Percentiles rank a stretch among this genome's conserved stretches.
phyloP scores from a whole-genome alignment of 2,113 vertebrate species.

The Thymallus thymallus region DNA sequence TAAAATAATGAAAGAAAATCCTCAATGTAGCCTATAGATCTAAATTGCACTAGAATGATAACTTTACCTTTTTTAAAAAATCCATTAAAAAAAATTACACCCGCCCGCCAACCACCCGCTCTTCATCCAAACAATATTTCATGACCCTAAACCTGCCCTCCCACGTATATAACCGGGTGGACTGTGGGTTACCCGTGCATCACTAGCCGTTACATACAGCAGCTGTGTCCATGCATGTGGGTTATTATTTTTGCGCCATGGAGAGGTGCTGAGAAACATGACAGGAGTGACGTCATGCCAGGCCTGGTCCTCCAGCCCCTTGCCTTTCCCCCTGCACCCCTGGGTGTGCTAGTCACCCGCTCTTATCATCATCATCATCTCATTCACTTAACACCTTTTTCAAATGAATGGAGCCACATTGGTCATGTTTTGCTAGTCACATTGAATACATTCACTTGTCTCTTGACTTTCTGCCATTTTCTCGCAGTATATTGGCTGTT shows the following conservation, averaged over 20 bases:
- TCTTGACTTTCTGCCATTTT: conserved; percentile 30
- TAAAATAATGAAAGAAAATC: too few relatives aligned
- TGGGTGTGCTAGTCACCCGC: conserved; percentile 52
- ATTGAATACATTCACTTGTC: conserved; percentile 37
- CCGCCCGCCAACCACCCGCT: too few relatives aligned
- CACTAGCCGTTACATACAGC: conserved; percentile 1
- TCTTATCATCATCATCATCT: conserved; percentile 51
- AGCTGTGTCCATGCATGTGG: conserved; percentile 48
- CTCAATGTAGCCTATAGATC: too few relatives aligned
- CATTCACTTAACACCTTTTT: conserved; percentile 35
- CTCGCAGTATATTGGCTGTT: conserved; percentile 28
- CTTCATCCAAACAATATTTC: too few relatives aligned
- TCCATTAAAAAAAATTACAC: too few relatives aligned
- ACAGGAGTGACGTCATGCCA: conserved; percentile 59
- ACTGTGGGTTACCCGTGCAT: too few relatives aligned
- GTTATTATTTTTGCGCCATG: conserved; percentile 40
- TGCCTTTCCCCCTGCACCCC: conserved; percentile 50
- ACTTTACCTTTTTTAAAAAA: too few relatives aligned
- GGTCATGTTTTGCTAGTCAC: conserved; percentile 46
- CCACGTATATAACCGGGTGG: too few relatives aligned
- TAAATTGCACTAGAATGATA: too few relatives aligned
- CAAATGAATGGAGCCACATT: conserved; percentile 50
- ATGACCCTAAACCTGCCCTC: too few relatives aligned
- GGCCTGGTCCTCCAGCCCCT: conserved; percentile 41
- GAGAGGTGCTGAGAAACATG: conserved; percentile 41